Percentiles rank a stretch among this genome's conserved stretches.
These are phyloP conservation scores for Ectobius pallidus DNA, from an alignment of 2,888 invertebrate species.

Conservation along the genomic window DNA sequence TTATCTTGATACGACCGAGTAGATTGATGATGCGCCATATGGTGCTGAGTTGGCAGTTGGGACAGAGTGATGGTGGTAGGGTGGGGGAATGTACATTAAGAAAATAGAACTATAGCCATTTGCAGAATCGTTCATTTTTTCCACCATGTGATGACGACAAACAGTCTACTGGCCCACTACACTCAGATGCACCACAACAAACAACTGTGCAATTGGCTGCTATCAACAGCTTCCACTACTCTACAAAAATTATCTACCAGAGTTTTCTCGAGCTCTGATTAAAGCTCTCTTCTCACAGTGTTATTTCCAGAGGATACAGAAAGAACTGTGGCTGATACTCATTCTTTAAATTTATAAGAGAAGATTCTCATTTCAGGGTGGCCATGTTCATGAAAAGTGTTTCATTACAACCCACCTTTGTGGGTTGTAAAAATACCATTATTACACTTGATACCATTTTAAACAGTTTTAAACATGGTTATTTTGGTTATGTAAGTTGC, in stretches of 20 bases:
- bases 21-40: background rate
- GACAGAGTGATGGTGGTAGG: background rate
- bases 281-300: too few relatives aligned
- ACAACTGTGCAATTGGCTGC: slow-evolving; percentile 21
- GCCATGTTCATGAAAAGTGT: too few relatives aligned
- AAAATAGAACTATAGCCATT: slow-evolving; percentile 30
- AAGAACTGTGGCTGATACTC: too few relatives aligned
- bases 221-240: slow-evolving; percentile 13
- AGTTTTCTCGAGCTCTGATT: too few relatives aligned
- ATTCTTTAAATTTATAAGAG: too few relatives aligned
- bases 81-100: slow-evolving; percentile 22
- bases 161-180: background rate
- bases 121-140: slow-evolving; percentile 20
- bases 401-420: too few relatives aligned
- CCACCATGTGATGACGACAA: background rate
- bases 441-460: too few relatives aligned
- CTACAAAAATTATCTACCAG: slow-evolving; percentile 21
- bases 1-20: background rate
- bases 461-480: too few relatives aligned
- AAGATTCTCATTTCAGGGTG: too few relatives aligned
- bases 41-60: slow-evolving; percentile 19
- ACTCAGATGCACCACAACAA: background rate
- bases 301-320: too few relatives aligned
- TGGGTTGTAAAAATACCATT: too few relatives aligned
- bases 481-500: too few relatives aligned